Evolutionary conservation across 2,797 vertebrate genomes (phyloP).

Genomic region (Tiaroga cobitis): DNA sequence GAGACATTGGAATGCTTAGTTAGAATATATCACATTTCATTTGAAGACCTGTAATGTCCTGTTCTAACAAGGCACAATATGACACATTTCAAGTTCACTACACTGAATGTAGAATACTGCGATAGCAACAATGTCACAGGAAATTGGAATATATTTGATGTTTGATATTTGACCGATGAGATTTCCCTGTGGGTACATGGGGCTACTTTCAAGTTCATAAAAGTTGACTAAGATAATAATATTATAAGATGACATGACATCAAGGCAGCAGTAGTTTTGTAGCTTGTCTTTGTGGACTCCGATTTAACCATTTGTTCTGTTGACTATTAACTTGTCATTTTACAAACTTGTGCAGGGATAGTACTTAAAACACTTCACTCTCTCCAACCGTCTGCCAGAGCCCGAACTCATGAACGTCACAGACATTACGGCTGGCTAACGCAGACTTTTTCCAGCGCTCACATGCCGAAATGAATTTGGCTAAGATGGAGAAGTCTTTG

Average conservation of each 20-base stretch:
- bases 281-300: not conserved
- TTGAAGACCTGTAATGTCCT: not conserved
- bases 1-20: not conserved
- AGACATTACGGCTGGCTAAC: conserved; percentile 36
- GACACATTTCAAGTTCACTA: not conserved
- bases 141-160: not conserved
- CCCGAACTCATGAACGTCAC: not conserved
- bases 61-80: not conserved
- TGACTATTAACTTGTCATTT: not conserved
- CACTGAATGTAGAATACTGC: not conserved
- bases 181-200: not conserved
- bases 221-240: not conserved
- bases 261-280: not conserved
- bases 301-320: not conserved
- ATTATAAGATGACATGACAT: not conserved
- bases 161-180: not conserved
- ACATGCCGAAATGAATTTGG: conserved; percentile 37
- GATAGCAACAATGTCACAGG: not conserved
- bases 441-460: conserved; percentile 34
- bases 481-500: conserved; percentile 36
- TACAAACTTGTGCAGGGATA: not conserved
- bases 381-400: conserved; percentile 5
- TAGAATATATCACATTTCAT: conserved; percentile 9
- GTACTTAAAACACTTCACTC: not conserved
- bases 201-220: not conserved